Evolutionary conservation across 1,140 invertebrate genomes (phyloP), one percentile per base, ranked within the genome.

Genomic region (Drosophila repletoides): DNA sequence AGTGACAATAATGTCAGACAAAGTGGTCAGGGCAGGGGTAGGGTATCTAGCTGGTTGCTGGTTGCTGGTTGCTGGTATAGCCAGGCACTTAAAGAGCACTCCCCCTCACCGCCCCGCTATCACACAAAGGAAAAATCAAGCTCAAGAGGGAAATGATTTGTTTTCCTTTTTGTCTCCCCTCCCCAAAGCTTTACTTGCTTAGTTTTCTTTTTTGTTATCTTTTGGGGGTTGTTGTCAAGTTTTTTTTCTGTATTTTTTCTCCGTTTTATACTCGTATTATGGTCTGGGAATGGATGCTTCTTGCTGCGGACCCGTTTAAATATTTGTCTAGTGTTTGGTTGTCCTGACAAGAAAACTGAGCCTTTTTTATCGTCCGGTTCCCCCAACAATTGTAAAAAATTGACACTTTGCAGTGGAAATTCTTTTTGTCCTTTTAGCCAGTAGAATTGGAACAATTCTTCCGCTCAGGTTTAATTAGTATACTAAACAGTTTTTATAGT

Each of bases 61-160:
- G 55, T 58, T 9, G 6, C 19, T 9, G 28, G 19, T 14, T n/a
- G 24, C 41, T 19, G 49, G 38, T 36, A 60, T 38, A 41, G 51
- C n/a, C 53, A 72, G 75, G 64, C 75, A 77, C 74, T 77, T 73
- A 64, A 58, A 55, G 43, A 34, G 9, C 36, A 36, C 28, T 12
- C 22, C 46, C 55, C 5, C 15, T n/a, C 36, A 15, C 7, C 26
- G 24, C 6, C 19, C 26, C 15, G 21, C 41, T 12, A 19, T 15
- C 19, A 40, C 36, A 63, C 51, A 83, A 74, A 59, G 66, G 56
- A 75, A n/a, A 76, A 84, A 80, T 88, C 79, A 84, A 72, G 80
- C 79, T 89, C 69, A 89, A 89, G 88, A 88, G 87, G 88, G 75
- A 89, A 89, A 89, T 89, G 88, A 88, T 89, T 89, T 89, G 87